Evolutionary conservation across 2,888 invertebrate genomes (phyloP).

Genomic region (Orchesella flavescens): DNA sequence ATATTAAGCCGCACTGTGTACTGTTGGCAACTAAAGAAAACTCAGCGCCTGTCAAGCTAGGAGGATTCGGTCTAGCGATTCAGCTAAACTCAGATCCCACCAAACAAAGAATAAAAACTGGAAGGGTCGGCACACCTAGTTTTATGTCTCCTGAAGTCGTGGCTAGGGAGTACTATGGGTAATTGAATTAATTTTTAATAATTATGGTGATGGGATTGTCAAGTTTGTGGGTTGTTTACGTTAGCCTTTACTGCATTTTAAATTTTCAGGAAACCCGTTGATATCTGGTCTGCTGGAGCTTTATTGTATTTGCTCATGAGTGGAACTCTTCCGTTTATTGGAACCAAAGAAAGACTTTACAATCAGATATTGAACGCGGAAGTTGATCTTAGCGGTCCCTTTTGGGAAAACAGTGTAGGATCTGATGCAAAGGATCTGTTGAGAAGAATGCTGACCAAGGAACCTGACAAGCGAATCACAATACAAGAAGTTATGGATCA

Average conservation of each 20-base stretch:
- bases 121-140: conserved; percentile 77
- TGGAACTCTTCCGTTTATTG: conserved; percentile 95
- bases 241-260: conserved; percentile 1
- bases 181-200: conserved; percentile 58
- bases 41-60: conserved; percentile 97
- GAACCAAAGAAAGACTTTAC: conserved; percentile 93
- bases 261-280: conserved; percentile 85
- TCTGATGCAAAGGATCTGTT: conserved; percentile 96
- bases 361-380: conserved; percentile 76
- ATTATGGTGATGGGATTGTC: background rate
- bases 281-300: conserved; percentile 98
- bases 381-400: conserved; percentile 86
- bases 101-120: conserved; percentile 71
- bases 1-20: conserved; percentile 97
- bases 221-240: background rate
- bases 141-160: conserved; percentile 99
- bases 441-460: conserved; percentile 91
- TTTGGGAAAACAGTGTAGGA: conserved; percentile 91
- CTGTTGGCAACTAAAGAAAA: conserved; percentile 96
- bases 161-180: conserved; percentile 88
- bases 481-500: conserved; percentile 97
- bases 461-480: conserved; percentile 92
- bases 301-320: conserved; percentile 80
- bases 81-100: conserved; percentile 74
- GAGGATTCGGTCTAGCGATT: conserved; percentile 74